Percentiles rank a stretch among this genome's conserved stretches.
These are phyloP conservation scores for Schrankia costaestrigalis DNA, from an alignment of 2,888 invertebrate species.

Conservation along the genomic window DNA sequence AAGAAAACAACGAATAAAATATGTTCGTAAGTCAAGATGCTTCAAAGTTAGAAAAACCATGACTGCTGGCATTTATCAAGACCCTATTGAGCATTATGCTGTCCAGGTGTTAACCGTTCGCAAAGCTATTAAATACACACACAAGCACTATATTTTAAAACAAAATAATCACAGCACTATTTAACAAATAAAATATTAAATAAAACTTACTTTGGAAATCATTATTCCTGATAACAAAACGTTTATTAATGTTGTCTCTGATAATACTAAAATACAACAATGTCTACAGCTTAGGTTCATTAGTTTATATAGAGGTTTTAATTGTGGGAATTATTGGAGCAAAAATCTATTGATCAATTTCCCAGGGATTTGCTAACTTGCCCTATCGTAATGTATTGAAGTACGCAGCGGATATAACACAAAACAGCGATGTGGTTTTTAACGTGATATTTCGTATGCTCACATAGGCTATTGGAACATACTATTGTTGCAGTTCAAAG, in stretches of 20 bases:
- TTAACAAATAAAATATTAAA: neutral
- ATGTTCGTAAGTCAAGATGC: too few species aligned
- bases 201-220: constrained; percentile 58
- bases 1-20: too few species aligned
- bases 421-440: constrained; percentile 1
- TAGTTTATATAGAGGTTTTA: constrained; percentile 71
- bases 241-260: constrained; percentile 17
- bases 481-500: too few species aligned
- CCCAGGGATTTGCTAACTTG: constrained; percentile 66
- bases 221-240: constrained; percentile 38
- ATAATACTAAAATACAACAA: constrained; percentile 39
- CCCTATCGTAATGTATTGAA: constrained; percentile 57
- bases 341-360: constrained; percentile 75
- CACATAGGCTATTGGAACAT: too few species aligned
- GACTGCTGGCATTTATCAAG: too few species aligned
- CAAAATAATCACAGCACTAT: neutral
- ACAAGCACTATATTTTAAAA: too few species aligned
- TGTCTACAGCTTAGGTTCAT: constrained; percentile 44
- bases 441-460: too few species aligned
- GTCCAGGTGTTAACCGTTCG: too few species aligned
- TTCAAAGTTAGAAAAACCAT: too few species aligned
- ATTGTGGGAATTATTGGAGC: constrained; percentile 78
- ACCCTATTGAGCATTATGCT: too few species aligned
- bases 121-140: too few species aligned
- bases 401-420: constrained; percentile 21